phyloP scores from a whole-genome alignment of 2,888 invertebrate genomes.

The Agonum fuliginosum region DNA sequence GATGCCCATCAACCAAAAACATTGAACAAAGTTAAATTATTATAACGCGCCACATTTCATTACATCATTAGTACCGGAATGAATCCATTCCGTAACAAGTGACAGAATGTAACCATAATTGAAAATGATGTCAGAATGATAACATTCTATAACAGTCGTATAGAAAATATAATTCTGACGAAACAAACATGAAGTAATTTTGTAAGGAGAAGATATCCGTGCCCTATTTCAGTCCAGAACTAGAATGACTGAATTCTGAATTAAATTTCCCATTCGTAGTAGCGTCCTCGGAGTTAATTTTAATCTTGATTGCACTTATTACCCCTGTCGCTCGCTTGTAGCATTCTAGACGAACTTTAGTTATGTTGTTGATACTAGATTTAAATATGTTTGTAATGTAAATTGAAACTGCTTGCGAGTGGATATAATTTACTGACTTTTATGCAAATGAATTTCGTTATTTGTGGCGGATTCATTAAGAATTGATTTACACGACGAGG shows the following conservation, averaged over 20 bases:
- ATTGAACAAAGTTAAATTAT: too few relatives aligned
- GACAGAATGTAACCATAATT: too few relatives aligned
- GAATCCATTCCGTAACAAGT: too few relatives aligned
- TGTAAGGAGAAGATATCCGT: too few relatives aligned
- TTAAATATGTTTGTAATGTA: slow-evolving; percentile 2
- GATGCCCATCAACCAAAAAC: too few relatives aligned
- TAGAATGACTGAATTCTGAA: background rate
- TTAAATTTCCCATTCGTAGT: background rate
- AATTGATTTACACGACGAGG: background rate
- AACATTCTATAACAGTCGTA: too few relatives aligned
- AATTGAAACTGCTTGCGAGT: background rate
- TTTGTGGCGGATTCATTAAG: background rate
- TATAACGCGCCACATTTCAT: too few relatives aligned
- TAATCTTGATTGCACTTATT: slow-evolving; percentile 7
- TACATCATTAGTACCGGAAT: too few relatives aligned
- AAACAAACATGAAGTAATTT: too few relatives aligned
- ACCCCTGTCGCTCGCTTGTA: background rate
- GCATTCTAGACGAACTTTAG: background rate
- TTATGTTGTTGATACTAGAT: background rate
- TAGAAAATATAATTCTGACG: too few relatives aligned
- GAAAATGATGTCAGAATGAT: too few relatives aligned
- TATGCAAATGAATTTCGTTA: slow-evolving; percentile 1
- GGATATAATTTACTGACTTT: background rate
- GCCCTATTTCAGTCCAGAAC: too few relatives aligned
- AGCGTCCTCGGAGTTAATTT: background rate